A percentile compares a stretch with the other conserved stretches of the same genome.
phyloP scores from a whole-genome alignment of 30 jellyfish, hydroid and myxozoan genomes.

The Chironex yamaguchii region DNA sequence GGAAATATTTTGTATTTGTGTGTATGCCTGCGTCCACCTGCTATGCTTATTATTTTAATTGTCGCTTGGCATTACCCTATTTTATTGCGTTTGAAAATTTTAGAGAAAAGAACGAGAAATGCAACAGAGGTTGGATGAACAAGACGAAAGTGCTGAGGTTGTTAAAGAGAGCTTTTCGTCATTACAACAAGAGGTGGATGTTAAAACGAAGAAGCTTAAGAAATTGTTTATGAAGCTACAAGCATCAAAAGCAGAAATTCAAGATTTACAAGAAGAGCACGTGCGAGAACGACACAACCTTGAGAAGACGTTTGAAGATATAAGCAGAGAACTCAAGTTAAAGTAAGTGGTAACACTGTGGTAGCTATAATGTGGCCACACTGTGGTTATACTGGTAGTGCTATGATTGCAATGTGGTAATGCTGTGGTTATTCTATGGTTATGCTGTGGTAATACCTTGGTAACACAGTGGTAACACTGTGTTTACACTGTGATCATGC shows the following conservation, averaged over 20 bases:
- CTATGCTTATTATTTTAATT: too few relatives aligned
- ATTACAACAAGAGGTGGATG: conserved; percentile 97
- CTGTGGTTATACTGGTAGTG: too few relatives aligned
- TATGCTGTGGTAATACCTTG: too few relatives aligned
- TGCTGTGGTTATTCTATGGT: too few relatives aligned
- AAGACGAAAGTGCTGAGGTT: conserved; percentile 91
- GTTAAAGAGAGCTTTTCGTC: conserved; percentile 84
- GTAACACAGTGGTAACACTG: too few relatives aligned
- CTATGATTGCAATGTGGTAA: too few relatives aligned
- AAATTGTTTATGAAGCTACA: conserved; percentile 92
- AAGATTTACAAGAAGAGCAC: conserved; percentile 92
- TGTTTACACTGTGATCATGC: too few relatives aligned
- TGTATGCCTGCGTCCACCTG: too few relatives aligned
- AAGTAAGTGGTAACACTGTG: conserved; percentile 68
- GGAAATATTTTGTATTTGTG: too few relatives aligned
- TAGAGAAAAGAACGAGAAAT: conserved; percentile 95
- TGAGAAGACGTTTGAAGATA: conserved; percentile 87
- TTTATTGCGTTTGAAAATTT: background rate
- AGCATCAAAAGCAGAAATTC: conserved; percentile 91
- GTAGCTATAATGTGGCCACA: too few relatives aligned
- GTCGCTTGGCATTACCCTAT: too few relatives aligned
- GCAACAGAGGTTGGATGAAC: conserved; percentile 88
- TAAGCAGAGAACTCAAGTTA: conserved; percentile 80
- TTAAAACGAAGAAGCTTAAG: conserved; percentile 89
- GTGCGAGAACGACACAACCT: conserved; percentile 79